Conservation (phyloP, 1,140 invertebrate genomes). For the Euglossa dilemma region DNA sequence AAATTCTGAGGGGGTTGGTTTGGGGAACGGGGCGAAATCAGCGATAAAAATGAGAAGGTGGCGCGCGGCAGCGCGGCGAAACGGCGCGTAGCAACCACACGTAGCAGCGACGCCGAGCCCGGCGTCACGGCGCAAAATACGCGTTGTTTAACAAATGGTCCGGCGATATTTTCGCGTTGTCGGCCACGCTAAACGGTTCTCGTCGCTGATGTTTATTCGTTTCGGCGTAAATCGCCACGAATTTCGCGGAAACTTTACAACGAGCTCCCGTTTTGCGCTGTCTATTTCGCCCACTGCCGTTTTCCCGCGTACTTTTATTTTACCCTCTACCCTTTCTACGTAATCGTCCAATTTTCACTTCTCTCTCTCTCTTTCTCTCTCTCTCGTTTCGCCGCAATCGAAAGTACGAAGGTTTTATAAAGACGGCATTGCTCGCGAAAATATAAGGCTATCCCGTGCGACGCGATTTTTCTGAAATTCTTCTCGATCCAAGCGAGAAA, state of each 20-base stretch:
- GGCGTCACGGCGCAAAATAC: slow-evolving; percentile 10
- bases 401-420: too few relatives aligned
- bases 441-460: too few relatives aligned
- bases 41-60: slow-evolving; percentile 25
- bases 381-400: too few relatives aligned
- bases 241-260: slow-evolving; percentile 8
- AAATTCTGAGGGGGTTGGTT: neutral
- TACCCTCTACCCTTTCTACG: neutral
- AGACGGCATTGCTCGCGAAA: too few relatives aligned
- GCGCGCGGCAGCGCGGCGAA: too few relatives aligned
- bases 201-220: slow-evolving; percentile 21
- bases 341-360: neutral
- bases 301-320: neutral
- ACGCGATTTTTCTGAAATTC: neutral
- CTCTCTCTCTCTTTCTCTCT: too few relatives aligned
- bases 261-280: neutral
- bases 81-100: neutral
- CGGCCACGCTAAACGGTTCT: slow-evolving; percentile 5
- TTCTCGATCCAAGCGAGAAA: too few relatives aligned
- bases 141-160: slow-evolving; percentile 30
- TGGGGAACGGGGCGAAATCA: neutral
- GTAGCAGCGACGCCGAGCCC: neutral
- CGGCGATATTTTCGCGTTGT: slow-evolving; percentile 13
- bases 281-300: too few relatives aligned
- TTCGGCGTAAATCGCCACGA: neutral